Percentiles rank a stretch among this genome's conserved stretches.
These are phyloP conservation scores for Torymus aiolomorphi DNA, from an alignment of 2,888 invertebrate species.

Conservation along the genomic window DNA sequence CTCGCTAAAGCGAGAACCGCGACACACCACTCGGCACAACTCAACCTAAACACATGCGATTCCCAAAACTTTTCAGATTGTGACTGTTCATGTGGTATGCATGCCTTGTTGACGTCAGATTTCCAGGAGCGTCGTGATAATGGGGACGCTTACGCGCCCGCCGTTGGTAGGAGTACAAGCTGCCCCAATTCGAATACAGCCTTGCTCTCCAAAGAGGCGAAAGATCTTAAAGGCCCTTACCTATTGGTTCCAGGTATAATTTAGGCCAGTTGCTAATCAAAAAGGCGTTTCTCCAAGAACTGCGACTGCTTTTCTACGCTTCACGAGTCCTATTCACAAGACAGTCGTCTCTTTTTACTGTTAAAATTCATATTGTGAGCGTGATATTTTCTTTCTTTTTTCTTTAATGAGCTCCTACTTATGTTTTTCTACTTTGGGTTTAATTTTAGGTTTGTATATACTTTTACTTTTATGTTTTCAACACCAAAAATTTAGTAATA, in stretches of 20 bases:
- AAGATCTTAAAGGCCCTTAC: constrained; percentile 78
- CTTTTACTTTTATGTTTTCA: too few relatives aligned
- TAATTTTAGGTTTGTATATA: too few relatives aligned
- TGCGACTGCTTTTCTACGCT: constrained; percentile 45
- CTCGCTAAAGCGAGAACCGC: constrained; percentile 30
- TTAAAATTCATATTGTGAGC: constrained; percentile 46
- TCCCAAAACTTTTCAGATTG: constrained; percentile 71
- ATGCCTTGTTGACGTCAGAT: constrained; percentile 75
- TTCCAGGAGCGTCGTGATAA: constrained; percentile 73
- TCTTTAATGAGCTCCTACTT: too few relatives aligned
- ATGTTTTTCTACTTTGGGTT: too few relatives aligned
- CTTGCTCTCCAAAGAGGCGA: constrained; percentile 73
- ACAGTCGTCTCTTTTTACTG: constrained; percentile 14
- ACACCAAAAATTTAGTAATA: too few relatives aligned
- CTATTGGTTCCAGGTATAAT: constrained; percentile 79
- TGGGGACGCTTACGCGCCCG: constrained; percentile 68
- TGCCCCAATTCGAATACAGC: constrained; percentile 74
- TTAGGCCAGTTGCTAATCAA: constrained; percentile 67
- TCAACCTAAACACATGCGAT: constrained; percentile 58
- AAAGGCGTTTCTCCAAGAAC: constrained; percentile 31
- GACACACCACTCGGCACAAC: constrained; percentile 52
- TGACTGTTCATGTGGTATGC: constrained; percentile 75
- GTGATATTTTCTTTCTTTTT: background rate
- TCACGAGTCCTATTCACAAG: constrained; percentile 25
- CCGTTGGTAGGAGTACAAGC: constrained; percentile 73